phyloP scores from a whole-genome alignment of 1,140 invertebrate species.

The Tetragnatha versicolor region DNA sequence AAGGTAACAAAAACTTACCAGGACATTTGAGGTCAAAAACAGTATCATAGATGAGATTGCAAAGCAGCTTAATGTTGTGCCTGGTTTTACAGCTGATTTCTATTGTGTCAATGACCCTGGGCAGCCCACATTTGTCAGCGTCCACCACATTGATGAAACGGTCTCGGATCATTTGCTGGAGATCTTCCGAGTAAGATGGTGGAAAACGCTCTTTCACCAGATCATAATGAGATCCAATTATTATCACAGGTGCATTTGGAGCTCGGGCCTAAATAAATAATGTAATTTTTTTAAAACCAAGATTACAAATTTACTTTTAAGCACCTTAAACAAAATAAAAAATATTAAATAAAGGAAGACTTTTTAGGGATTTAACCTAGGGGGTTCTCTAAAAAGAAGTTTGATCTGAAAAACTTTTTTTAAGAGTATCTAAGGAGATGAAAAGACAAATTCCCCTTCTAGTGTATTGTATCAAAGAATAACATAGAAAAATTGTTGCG shows the following conservation, averaged over 20 bases:
- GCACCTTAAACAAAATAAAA: too few relatives aligned
- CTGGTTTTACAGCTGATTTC: constrained; percentile 88
- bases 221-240: constrained; percentile 95
- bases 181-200: constrained; percentile 76
- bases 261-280: constrained; percentile 88
- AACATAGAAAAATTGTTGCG: too few relatives aligned
- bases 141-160: constrained; percentile 92
- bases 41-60: constrained; percentile 92
- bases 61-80: constrained; percentile 89
- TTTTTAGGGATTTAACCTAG: too few relatives aligned
- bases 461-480: too few relatives aligned
- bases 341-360: too few relatives aligned
- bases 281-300: too few relatives aligned
- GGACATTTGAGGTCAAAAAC: constrained; percentile 90
- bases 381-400: too few relatives aligned
- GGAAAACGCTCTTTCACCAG: constrained; percentile 78
- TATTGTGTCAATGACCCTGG: constrained; percentile 89
- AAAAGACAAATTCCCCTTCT: too few relatives aligned
- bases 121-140: constrained; percentile 94
- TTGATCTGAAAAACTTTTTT: too few relatives aligned
- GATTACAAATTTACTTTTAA: too few relatives aligned
- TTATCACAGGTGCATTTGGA: constrained; percentile 91
- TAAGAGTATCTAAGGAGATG: too few relatives aligned
- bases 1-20: too few relatives aligned
- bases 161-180: constrained; percentile 88